These are phyloP conservation scores for Cladopsammia gracilis DNA, from an alignment of 64 coral and sea anemone species.

Conservation along the genomic window DNA sequence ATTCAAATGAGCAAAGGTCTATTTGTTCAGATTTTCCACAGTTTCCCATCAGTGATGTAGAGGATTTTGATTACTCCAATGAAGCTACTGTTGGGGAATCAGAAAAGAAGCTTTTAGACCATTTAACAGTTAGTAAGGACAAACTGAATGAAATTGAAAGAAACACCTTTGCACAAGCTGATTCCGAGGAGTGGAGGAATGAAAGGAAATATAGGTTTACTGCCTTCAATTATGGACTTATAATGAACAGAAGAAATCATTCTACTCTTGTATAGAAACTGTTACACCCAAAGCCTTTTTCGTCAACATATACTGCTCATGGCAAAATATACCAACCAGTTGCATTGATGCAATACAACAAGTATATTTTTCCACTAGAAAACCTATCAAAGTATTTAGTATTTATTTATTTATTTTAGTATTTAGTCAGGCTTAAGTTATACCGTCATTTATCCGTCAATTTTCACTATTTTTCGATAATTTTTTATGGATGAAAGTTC, in stretches of 20 bases:
- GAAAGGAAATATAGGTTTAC: slow-evolving; percentile 70
- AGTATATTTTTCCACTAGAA: slow-evolving; percentile 16
- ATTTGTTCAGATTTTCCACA: slow-evolving; percentile 20
- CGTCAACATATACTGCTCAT: slow-evolving; percentile 55
- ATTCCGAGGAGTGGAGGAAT: slow-evolving; percentile 50
- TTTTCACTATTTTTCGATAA: too few relatives aligned
- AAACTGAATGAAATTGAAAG: slow-evolving; percentile 75
- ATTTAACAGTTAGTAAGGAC: not conserved
- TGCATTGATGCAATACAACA: slow-evolving; percentile 45
- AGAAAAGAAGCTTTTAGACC: not conserved
- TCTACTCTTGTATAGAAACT: slow-evolving; percentile 32
- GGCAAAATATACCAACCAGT: slow-evolving; percentile 47
- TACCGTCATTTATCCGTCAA: too few relatives aligned
- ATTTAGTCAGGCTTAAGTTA: slow-evolving; percentile 16
- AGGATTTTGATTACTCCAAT: not conserved
- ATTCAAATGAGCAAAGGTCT: not conserved
- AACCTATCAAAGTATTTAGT: not conserved
- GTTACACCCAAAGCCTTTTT: slow-evolving; percentile 49
- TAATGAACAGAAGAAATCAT: slow-evolving; percentile 65
- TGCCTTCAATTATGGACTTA: slow-evolving; percentile 69
- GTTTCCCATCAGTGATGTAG: not conserved
- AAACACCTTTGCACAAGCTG: slow-evolving; percentile 52
- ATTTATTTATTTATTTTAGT: too few relatives aligned
- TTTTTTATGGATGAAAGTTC: too few relatives aligned
- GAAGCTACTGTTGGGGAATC: not conserved